Conservation (phyloP, 2,113 vertebrate species). For the Anolis sagrei region DNA sequence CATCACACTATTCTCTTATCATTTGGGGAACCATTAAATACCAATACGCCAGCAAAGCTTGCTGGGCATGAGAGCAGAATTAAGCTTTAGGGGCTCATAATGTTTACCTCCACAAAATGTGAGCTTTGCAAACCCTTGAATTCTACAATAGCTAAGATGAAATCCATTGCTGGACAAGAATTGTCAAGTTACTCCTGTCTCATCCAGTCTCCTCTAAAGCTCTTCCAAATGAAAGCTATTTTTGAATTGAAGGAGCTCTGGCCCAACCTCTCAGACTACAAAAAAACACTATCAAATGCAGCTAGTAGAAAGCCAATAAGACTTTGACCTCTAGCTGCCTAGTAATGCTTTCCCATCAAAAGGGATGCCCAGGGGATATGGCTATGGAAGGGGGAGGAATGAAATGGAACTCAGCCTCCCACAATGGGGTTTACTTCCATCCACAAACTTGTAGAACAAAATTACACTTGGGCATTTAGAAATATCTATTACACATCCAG, state of each 20-base stretch:
- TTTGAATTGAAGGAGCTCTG: not conserved
- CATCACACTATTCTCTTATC: not conserved
- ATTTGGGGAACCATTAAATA: not conserved
- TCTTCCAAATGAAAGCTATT: not conserved
- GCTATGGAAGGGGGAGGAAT: too few species aligned
- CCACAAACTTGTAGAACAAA: too few species aligned
- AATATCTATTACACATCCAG: too few species aligned
- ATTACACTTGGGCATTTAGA: too few species aligned
- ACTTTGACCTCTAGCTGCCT: too few species aligned
- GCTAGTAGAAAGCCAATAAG: not conserved
- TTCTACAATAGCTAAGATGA: not conserved
- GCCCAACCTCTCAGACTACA: not conserved
- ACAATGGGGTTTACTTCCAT: too few species aligned
- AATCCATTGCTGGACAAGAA: not conserved
- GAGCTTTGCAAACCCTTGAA: not conserved
- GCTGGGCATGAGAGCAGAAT: not conserved
- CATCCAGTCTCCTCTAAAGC: not conserved
- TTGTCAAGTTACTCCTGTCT: not conserved
- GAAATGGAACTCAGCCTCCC: not conserved
- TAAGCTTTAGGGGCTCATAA: not conserved
- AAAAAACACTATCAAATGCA: not conserved
- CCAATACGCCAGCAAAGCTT: not conserved
- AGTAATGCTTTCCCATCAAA: too few species aligned
- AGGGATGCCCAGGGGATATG: too few species aligned
- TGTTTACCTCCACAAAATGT: not conserved